These are phyloP conservation scores for Melanostoma scalare DNA, from an alignment of 2,888 invertebrate genomes.

Conservation along the genomic window DNA sequence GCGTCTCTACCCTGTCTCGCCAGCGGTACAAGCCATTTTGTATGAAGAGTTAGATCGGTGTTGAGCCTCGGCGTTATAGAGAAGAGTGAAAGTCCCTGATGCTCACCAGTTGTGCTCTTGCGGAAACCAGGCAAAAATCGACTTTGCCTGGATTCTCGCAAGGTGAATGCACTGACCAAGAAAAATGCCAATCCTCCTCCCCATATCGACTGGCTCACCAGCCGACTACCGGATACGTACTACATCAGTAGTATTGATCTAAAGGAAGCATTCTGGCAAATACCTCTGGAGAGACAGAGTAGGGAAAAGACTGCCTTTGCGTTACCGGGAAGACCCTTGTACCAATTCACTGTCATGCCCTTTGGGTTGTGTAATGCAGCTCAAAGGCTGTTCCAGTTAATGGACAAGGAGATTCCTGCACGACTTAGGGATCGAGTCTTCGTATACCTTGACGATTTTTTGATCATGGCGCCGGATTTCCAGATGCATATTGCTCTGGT, in stretches of 20 bases:
- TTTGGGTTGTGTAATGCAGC: slow-evolving; percentile 57
- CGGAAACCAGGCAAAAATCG: slow-evolving; percentile 72
- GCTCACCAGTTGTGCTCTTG: slow-evolving; percentile 52
- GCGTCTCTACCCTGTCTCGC: too few relatives aligned
- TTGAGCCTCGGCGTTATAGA: too few relatives aligned
- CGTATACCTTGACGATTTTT: neutral
- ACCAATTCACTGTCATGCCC: too few relatives aligned
- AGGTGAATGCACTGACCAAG: too few relatives aligned
- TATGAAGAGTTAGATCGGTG: too few relatives aligned
- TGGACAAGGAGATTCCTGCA: slow-evolving; percentile 39
- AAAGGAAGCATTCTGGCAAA: neutral
- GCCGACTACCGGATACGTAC: too few relatives aligned
- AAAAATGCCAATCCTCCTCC: too few relatives aligned
- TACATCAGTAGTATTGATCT: too few relatives aligned
- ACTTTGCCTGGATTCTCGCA: slow-evolving; percentile 6
- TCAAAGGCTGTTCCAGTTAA: slow-evolving; percentile 58
- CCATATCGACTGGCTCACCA: too few relatives aligned
- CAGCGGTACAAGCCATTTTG: too few relatives aligned
- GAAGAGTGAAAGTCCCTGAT: too few relatives aligned
- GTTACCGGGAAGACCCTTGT: too few relatives aligned
- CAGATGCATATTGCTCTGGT: slow-evolving; percentile 23
- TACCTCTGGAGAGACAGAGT: slow-evolving; percentile 9
- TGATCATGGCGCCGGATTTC: slow-evolving; percentile 32
- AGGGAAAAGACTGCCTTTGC: slow-evolving; percentile 51
- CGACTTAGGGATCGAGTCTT: slow-evolving; percentile 1